phyloP scores from a whole-genome alignment of 2,797 vertebrate species.

The Borostomias antarcticus region DNA sequence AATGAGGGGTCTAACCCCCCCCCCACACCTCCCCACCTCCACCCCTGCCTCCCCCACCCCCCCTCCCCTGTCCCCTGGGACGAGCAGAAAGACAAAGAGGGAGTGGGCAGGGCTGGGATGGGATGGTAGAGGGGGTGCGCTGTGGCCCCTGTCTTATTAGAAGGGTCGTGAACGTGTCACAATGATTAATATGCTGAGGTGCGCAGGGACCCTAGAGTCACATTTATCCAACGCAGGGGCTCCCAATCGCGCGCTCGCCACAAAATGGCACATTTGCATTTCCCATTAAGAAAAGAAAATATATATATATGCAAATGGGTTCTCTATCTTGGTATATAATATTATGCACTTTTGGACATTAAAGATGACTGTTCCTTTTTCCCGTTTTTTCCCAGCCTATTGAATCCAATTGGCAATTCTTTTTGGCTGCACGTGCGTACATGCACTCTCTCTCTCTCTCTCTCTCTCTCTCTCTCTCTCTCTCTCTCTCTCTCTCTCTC shows the following conservation, averaged over 20 bases:
- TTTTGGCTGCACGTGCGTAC: conserved; percentile 14
- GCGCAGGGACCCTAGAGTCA: conserved; percentile 83
- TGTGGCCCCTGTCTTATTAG: conserved; percentile 88
- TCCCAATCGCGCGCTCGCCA: conserved; percentile 76
- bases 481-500: background rate
- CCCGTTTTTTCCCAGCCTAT: conserved; percentile 25
- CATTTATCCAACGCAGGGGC: conserved; percentile 79
- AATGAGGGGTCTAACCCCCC: conserved; percentile 83
- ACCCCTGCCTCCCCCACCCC: conserved; percentile 73
- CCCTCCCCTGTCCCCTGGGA: conserved; percentile 75
- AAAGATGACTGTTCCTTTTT: conserved; percentile 70
- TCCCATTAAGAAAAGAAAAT: conserved; percentile 83
- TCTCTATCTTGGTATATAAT: conserved; percentile 68
- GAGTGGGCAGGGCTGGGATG: conserved; percentile 74
- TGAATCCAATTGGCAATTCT: conserved; percentile 53
- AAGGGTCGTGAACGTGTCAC: conserved; percentile 88
- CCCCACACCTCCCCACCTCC: conserved; percentile 61
- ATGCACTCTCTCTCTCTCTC: too few relatives aligned
- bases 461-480: background rate
- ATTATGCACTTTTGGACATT: conserved; percentile 73
- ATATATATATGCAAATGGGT: conserved; percentile 83
- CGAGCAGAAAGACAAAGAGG: conserved; percentile 81
- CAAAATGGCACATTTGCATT: conserved; percentile 85
- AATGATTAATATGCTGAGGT: conserved; percentile 88
- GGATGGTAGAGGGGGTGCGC: conserved; percentile 78